Conservation (phyloP, 2,888 invertebrate genomes). For the Frankliniella fusca region DNA sequence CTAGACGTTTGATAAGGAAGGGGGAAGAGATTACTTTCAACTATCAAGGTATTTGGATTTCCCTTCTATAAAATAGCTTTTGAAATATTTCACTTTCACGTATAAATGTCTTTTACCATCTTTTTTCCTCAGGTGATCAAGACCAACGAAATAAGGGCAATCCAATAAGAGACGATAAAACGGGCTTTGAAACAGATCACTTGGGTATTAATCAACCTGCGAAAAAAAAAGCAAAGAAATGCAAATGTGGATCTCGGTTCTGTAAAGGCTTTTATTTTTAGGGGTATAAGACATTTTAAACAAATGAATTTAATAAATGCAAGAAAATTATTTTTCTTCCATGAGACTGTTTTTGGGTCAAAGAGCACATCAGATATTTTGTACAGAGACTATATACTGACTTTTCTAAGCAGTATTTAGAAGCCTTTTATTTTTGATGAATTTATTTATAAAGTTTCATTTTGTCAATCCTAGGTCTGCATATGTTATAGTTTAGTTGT, state of each 20-base stretch:
- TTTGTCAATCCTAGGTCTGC: too few relatives aligned
- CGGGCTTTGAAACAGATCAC: too few relatives aligned
- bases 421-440: too few relatives aligned
- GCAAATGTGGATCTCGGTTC: conserved; percentile 7
- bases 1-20: background rate
- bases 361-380: background rate
- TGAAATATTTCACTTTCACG: background rate
- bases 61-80: too few relatives aligned
- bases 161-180: too few relatives aligned
- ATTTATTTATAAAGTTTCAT: too few relatives aligned
- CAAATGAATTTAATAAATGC: background rate
- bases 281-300: background rate
- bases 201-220: background rate
- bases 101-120: background rate
- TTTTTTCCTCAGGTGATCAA: background rate
- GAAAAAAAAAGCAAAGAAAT: background rate
- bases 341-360: background rate
- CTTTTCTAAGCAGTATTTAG: too few relatives aligned
- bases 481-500: too few relatives aligned
- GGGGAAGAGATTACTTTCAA: conserved; percentile 10
- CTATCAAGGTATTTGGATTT: conserved; percentile 1
- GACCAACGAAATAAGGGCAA: background rate
- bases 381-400: too few relatives aligned
- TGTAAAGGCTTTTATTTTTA: conserved; percentile 11
- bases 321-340: background rate